Conservation (phyloP, 2,113 vertebrate genomes). For the Chloroceryle aenea region DNA sequence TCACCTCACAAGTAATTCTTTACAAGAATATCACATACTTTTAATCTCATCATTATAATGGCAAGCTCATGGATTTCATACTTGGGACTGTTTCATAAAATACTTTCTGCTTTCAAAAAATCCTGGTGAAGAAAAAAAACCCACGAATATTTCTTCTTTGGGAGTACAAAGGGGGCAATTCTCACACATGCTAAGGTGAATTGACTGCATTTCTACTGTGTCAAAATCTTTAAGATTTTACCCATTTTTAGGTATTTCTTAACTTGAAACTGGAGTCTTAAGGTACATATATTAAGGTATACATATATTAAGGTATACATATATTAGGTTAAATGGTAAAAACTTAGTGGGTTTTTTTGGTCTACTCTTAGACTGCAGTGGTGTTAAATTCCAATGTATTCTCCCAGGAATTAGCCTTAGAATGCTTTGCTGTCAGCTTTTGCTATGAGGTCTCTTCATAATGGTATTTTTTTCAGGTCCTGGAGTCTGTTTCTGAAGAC, state of each 20-base stretch:
- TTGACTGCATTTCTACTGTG: not conserved
- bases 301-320: not conserved
- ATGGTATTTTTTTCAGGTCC: constrained; percentile 77
- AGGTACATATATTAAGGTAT: too few species aligned
- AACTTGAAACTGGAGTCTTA: not conserved
- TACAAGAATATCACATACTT: not conserved
- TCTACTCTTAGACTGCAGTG: not conserved
- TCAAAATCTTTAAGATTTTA: not conserved
- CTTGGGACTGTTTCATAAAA: not conserved
- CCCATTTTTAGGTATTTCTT: not conserved
- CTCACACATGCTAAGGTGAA: not conserved
- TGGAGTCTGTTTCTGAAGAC: constrained; percentile 89
- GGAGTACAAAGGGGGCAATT: not conserved
- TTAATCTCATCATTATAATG: not conserved
- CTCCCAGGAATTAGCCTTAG: not conserved
- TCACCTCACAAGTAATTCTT: not conserved
- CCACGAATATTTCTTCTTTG: not conserved
- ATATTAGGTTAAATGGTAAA: not conserved
- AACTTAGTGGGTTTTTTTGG: rapidly evolving
- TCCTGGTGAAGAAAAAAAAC: not conserved
- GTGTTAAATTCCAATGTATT: not conserved
- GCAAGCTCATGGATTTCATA: not conserved
- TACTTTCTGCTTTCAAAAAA: not conserved
- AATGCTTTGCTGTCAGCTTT: not conserved
- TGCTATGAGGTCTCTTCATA: not conserved